phyloP scores from a whole-genome alignment of 2,113 vertebrate species.

The Falco punctatus region DNA sequence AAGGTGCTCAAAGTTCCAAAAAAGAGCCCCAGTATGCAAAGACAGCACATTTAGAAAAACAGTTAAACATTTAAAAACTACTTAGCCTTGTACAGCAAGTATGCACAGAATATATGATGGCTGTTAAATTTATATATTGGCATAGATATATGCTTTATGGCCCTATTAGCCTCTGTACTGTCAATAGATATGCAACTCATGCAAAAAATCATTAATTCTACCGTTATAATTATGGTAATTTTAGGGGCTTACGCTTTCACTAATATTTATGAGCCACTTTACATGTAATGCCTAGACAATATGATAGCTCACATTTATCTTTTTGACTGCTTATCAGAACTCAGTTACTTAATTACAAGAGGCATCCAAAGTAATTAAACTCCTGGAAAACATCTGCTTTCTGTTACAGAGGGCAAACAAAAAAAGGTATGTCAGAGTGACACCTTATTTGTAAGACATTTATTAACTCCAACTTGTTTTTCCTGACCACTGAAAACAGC shows the following conservation, averaged over 20 bases:
- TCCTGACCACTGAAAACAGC: not conserved
- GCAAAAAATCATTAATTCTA: not conserved
- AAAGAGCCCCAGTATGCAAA: not conserved
- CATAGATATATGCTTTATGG: not conserved
- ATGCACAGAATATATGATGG: not conserved
- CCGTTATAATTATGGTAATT: not conserved
- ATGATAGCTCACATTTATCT: not conserved
- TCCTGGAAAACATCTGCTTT: not conserved
- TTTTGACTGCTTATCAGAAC: not conserved
- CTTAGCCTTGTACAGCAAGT: not conserved
- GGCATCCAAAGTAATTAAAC: not conserved
- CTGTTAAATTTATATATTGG: not conserved
- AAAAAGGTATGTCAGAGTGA: not conserved
- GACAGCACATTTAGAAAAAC: not conserved
- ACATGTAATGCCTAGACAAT: not conserved
- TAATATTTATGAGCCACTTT: not conserved
- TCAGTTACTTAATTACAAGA: not conserved
- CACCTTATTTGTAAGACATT: not conserved
- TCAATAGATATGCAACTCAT: not conserved
- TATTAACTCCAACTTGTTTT: not conserved
- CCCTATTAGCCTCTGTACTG: not conserved
- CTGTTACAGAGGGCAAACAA: not conserved
- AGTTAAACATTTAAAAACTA: not conserved
- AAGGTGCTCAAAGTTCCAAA: not conserved
- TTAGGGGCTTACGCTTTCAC: not conserved